phyloP scores from a whole-genome alignment of 2,113 vertebrate species.

The Talpa occidentalis region DNA sequence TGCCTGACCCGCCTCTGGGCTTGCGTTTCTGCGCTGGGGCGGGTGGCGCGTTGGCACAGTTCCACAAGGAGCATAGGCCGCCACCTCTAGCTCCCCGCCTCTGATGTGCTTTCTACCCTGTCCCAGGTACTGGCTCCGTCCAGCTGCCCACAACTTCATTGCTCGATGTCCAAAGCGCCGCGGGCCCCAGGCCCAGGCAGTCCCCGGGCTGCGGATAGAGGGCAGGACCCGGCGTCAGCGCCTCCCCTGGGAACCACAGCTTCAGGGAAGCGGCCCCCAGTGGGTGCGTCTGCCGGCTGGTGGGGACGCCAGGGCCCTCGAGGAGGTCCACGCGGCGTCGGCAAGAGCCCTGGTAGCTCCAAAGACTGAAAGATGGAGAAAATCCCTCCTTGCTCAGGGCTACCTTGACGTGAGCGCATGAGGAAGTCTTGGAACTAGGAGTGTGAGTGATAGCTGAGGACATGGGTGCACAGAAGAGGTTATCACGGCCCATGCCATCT shows the following conservation, averaged over 20 bases:
- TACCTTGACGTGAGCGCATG: neutral
- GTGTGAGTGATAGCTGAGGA: neutral
- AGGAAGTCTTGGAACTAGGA: neutral
- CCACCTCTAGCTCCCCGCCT: neutral
- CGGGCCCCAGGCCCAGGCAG: no score
- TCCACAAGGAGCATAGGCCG: neutral
- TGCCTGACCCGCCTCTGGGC: neutral
- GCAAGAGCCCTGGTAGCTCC: neutral
- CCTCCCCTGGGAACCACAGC: neutral
- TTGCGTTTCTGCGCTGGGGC: neutral
- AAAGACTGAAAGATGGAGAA: neutral
- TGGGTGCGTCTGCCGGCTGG: neutral
- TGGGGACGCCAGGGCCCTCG: neutral
- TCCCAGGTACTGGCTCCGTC: neutral
- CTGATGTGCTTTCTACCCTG: neutral
- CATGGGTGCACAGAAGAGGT: neutral
- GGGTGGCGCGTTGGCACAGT: neutral
- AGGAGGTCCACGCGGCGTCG: neutral
- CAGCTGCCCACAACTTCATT: neutral
- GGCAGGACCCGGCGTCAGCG: neutral
- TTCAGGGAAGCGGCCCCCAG: neutral
- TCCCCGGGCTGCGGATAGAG: neutral
- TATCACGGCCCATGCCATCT: neutral
- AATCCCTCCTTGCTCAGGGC: neutral
- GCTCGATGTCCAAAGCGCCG: neutral